Percentiles rank a stretch among this genome's conserved stretches.
Conservation (phyloP, 1,140 invertebrate species). For the Drosophila orosa region DNA sequence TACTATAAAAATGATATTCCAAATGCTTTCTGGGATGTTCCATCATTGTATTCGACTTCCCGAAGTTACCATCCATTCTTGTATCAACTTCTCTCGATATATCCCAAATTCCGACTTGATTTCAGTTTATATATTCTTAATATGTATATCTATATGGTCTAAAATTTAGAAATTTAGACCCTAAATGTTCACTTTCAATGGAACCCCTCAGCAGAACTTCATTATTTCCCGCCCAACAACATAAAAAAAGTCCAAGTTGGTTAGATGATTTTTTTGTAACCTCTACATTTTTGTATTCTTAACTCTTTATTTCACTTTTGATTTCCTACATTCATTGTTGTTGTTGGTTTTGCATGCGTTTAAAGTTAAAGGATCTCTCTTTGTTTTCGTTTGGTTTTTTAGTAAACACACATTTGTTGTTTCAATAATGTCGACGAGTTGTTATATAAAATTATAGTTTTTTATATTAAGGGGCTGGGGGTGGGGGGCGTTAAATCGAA, state of each 20-base stretch:
- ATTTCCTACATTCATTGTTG: constrained; percentile 63
- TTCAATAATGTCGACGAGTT: constrained; percentile 37
- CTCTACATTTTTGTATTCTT: constrained; percentile 43
- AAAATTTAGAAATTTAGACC: no score
- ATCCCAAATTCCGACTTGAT: no score
- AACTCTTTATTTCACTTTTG: constrained; percentile 60
- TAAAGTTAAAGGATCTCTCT: constrained; percentile 51
- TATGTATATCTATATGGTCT: no score
- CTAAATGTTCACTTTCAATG: no score
- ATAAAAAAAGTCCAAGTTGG: background rate
- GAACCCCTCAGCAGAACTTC: no score
- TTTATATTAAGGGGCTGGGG: constrained; percentile 30
- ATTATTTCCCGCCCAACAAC: background rate
- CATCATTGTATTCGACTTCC: no score
- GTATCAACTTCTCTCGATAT: no score
- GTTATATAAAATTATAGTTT: constrained; percentile 36
- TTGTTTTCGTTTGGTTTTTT: constrained; percentile 60
- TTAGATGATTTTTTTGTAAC: constrained; percentile 15
- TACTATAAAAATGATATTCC: no score
- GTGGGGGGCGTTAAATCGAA: constrained; percentile 20
- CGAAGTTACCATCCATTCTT: no score
- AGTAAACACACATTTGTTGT: constrained; percentile 47
- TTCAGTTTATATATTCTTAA: no score
- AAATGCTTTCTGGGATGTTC: no score
- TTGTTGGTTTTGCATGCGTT: constrained; percentile 50